Evolutionary conservation across 2,113 vertebrate genomes (phyloP), one percentile per base, ranked within the genome.

Genomic region (Sardina pilchardus): DNA sequence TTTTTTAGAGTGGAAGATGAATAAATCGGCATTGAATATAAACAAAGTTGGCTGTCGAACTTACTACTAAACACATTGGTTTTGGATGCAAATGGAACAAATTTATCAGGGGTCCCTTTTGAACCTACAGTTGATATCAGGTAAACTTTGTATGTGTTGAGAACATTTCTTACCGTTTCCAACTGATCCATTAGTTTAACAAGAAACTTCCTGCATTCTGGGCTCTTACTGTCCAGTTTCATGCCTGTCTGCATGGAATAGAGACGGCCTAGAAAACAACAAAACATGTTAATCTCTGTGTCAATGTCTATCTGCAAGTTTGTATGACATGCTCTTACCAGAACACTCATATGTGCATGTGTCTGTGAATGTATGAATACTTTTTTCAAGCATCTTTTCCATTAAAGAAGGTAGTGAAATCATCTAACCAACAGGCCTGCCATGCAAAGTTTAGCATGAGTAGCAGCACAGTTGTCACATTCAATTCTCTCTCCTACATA

Each of bases 161-260:
- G 39, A 2, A 78, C 3, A 34, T 44, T 50, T n/a, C 97, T 97
- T 92, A 99, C 98, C 93, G 93, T 91, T 96, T 99, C 98, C 93
- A 99, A 93, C 6, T 98, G 97, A 95, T 99, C 98, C 98, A 99
- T 99, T 85, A 99, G 94, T 81, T 97, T 98, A 86, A 96, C 93
- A 88, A 99, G 96, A 94, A 98, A 99, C 96, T 98, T 98, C 56
- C 97, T 94, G 90, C 98, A 98, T 85, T 99, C 98, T 24, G 98
- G 98, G 0, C 95, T 97, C 94, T 98, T 99, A 91, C 97, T 98
- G 90, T 99, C 98, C 94, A 99, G 95, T 93, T 98, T 99, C 98
- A 99, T 99, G 81, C 98, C 97, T 0, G 96, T 97, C 93, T 99
- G 98, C 98, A 99, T 97, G 2, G 96, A 96, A 86, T 97, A 99